Percentiles rank a stretch among this genome's conserved stretches.
Conservation (phyloP, 2,113 vertebrate species). For the Stercorarius parasiticus region DNA sequence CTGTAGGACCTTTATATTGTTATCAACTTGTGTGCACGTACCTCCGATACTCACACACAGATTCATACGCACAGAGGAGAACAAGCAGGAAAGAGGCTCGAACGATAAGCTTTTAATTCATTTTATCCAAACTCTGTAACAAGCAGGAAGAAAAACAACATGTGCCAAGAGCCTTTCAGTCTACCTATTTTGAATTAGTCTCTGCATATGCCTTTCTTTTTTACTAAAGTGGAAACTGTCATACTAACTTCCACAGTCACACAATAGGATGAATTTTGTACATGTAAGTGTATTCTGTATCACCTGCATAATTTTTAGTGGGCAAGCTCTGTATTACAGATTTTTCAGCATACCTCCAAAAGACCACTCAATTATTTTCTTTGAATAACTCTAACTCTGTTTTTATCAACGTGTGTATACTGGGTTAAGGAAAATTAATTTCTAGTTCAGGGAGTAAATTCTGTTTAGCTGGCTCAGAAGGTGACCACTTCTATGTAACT, state of each 20-base stretch:
- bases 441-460: background rate
- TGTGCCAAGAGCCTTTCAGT: background rate
- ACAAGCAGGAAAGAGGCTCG: background rate
- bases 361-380: background rate
- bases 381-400: background rate
- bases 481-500: background rate
- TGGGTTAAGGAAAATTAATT: background rate
- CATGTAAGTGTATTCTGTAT: background rate
- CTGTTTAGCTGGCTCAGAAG: background rate
- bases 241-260: background rate
- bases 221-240: background rate
- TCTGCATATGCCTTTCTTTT: background rate
- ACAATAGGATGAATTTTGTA: background rate
- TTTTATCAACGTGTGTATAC: background rate
- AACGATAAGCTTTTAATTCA: background rate
- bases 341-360: background rate
- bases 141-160: background rate
- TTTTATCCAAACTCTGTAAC: background rate
- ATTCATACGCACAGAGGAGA: background rate
- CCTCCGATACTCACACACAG: background rate
- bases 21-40: background rate
- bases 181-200: background rate
- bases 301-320: background rate
- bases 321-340: background rate
- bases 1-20: background rate